phyloP scores from a whole-genome alignment of 2,888 invertebrate species.

The Microctonus hyperodae region DNA sequence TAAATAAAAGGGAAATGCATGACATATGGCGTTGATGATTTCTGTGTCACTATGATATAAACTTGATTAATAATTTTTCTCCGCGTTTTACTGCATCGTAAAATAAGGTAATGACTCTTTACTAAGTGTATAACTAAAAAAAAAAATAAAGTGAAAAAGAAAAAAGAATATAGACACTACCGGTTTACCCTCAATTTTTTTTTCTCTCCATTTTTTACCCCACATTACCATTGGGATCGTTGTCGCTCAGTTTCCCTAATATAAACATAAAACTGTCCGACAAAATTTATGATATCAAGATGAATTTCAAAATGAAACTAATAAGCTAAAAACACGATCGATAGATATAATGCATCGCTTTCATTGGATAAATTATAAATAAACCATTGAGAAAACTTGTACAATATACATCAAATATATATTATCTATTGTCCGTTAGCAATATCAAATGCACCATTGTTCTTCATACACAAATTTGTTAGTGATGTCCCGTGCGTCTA shows the following conservation, averaged over 20 bases:
- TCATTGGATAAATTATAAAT: background rate
- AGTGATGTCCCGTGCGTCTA: background rate
- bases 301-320: background rate
- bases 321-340: too few relatives aligned
- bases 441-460: background rate
- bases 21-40: slow-evolving; percentile 21
- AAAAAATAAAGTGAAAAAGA: background rate
- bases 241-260: background rate
- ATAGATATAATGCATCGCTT: too few relatives aligned
- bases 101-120: slow-evolving; percentile 19
- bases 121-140: background rate
- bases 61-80: slow-evolving; percentile 50
- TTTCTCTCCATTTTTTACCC: background rate
- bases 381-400: background rate
- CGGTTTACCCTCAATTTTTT: background rate
- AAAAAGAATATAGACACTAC: background rate
- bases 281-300: background rate
- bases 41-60: slow-evolving; percentile 45
- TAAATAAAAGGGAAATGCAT: background rate
- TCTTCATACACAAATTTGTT: background rate
- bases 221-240: background rate
- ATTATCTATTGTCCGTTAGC: background rate
- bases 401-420: background rate
- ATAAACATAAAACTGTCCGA: background rate
- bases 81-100: slow-evolving; percentile 24